These are phyloP conservation scores for Orthonevra nobilis DNA, from an alignment of 2,888 invertebrate species.

Conservation along the genomic window DNA sequence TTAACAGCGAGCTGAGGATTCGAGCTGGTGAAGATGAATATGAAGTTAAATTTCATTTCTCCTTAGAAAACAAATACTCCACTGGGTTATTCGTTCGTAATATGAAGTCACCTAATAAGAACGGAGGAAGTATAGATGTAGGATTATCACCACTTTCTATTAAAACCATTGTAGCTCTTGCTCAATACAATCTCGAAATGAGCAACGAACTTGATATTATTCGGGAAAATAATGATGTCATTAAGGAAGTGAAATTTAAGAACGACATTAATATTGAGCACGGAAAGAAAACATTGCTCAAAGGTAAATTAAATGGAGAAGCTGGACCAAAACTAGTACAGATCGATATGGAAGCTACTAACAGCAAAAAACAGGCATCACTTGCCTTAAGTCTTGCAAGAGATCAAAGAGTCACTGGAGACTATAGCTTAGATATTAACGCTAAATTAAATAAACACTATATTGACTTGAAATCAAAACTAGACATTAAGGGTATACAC, in stretches of 20 bases:
- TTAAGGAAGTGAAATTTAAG: constrained; percentile 71
- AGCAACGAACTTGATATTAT: constrained; percentile 70
- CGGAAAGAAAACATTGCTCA: constrained; percentile 66
- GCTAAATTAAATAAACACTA: constrained; percentile 79
- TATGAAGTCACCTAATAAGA: constrained; percentile 72
- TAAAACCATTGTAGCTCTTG: constrained; percentile 71
- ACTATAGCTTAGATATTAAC: constrained; percentile 83
- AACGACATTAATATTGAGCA: constrained; percentile 72
- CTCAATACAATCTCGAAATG: constrained; percentile 71
- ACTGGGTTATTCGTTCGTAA: constrained; percentile 75
- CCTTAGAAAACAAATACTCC: constrained; percentile 72
- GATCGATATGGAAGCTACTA: constrained; percentile 82
- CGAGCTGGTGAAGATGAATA: constrained; percentile 72
- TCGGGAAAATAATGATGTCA: constrained; percentile 49
- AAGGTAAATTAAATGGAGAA: constrained; percentile 82
- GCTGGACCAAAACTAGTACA: constrained; percentile 82
- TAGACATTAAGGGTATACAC: constrained; percentile 78
- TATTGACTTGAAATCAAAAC: constrained; percentile 74
- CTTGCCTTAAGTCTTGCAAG: constrained; percentile 80
- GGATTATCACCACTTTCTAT: constrained; percentile 66
- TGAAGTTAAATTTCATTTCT: constrained; percentile 73
- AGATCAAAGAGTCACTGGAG: constrained; percentile 77
- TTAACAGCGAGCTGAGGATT: constrained; percentile 74
- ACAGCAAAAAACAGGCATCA: constrained; percentile 83
- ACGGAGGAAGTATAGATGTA: constrained; percentile 73